Evolutionary conservation across 1,140 invertebrate species (phyloP).

Genomic region (Ips nitidus): DNA sequence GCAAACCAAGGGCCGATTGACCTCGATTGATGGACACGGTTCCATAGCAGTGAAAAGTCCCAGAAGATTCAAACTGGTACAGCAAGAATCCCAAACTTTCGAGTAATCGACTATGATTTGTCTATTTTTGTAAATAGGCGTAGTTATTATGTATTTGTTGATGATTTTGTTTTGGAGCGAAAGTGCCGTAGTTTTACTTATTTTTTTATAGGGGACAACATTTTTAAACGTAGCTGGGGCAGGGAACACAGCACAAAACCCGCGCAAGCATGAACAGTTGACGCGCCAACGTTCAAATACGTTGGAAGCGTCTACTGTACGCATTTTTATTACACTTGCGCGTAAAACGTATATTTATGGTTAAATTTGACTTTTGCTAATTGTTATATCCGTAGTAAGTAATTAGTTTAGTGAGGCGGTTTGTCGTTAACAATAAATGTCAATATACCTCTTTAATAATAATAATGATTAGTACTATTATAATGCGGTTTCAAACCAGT

Average conservation of each 20-base stretch:
- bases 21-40: slow-evolving; percentile 71
- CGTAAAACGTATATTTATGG: not conserved
- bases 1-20: slow-evolving; percentile 69
- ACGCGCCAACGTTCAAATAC: not conserved
- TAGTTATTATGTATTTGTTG: slow-evolving; percentile 2
- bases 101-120: slow-evolving; percentile 61
- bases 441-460: not conserved
- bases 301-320: not conserved
- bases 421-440: not conserved
- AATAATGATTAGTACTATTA: no score
- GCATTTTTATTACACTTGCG: not conserved
- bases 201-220: slow-evolving; percentile 24
- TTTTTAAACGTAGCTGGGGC: slow-evolving; percentile 33
- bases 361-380: not conserved
- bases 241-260: slow-evolving; percentile 35
- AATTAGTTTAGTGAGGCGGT: not conserved
- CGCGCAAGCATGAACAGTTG: not conserved
- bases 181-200: slow-evolving; percentile 9
- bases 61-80: slow-evolving; percentile 81
- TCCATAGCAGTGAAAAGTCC: slow-evolving; percentile 80
- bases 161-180: slow-evolving; percentile 5
- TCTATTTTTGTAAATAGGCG: slow-evolving; percentile 17
- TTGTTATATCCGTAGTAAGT: not conserved
- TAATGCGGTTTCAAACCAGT: not conserved
- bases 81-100: slow-evolving; percentile 87